Evolutionary conservation across 2,888 invertebrate species (phyloP), one percentile per base, ranked within the genome.

Genomic region (Sphinx pinastri): DNA sequence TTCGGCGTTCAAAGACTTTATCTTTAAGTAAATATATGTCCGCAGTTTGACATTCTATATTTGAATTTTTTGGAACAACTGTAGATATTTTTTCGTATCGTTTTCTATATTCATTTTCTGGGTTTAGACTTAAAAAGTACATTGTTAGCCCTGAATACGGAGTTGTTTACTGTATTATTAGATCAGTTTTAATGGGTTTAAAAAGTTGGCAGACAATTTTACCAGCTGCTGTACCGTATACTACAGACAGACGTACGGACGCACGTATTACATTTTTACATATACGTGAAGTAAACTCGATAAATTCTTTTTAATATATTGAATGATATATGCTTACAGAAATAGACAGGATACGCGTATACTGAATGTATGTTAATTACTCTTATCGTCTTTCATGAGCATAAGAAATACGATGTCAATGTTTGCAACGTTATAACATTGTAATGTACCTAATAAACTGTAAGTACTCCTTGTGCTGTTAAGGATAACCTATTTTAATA

Each of bases 131-230:
- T 38, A 38, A 38, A 19, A 55, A 11, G 11, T 12, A 11, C 45
- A 16, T 60, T 16, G 11, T 1, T 60, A 60, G 45, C 45, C 60
- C 60, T 60, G 60, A 58, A 19, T 3, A 58, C 5, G 6, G 11
- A 31, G 7, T 11, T 60, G 60, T 60, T 63, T 63, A 47, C 49
- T 49, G 2, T 13, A 49, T 16, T 19, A 49, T 63, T 47, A 12
- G 16, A 63, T 49, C 49, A 63, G 63, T 49, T 49, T 63, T 19
- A 49, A 63, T n/a, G 16, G 58, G 25, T 47, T 47, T 19, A 47
- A 49, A 63, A 49, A 63, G 19, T 63, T 63, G 63, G 63, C 63
- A 63, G 49, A 63, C 49, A 11, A 11, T 63, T 49, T 49, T 19
- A 49, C 49, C 49, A 63, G 19, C 63, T 63, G 63, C 25, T 7